A percentile compares a stretch with the other conserved stretches of the same genome.
These are phyloP conservation scores for Sarcophaga peregrina DNA, from an alignment of 1,140 invertebrate species.

Conservation along the genomic window DNA sequence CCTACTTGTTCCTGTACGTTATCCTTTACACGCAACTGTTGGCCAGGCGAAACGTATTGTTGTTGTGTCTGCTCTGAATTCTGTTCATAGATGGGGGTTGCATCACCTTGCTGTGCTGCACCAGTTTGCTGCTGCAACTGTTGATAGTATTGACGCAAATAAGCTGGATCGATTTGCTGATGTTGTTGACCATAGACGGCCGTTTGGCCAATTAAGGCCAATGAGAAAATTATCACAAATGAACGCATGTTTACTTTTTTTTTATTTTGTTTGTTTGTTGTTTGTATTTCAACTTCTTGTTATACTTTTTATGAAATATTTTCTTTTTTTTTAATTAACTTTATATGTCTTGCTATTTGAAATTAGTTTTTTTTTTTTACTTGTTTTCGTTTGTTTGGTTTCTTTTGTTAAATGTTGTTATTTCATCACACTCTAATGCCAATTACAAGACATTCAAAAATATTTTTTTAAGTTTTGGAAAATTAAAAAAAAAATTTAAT, in stretches of 20 bases:
- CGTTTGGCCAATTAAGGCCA: conserved; percentile 29
- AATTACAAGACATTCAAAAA: neutral
- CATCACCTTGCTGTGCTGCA: conserved; percentile 50
- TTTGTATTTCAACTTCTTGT: neutral
- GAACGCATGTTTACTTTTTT: conserved; percentile 24
- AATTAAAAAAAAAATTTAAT: too few species aligned
- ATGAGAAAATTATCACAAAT: conserved; percentile 36
- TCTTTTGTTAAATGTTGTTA: neutral
- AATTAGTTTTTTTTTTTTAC: neutral
- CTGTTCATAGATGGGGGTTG: conserved; percentile 64
- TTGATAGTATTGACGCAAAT: conserved; percentile 63
- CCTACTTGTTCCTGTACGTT: conserved; percentile 61
- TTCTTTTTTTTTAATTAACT: neutral
- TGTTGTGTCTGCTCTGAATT: conserved; percentile 64
- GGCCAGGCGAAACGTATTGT: conserved; percentile 60
- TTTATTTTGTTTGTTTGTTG: neutral
- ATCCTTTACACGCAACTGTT: conserved; percentile 62
- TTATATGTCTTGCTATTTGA: too few species aligned
- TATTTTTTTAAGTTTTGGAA: too few species aligned
- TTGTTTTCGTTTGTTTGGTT: neutral
- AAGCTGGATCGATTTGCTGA: conserved; percentile 64
- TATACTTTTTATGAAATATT: neutral
- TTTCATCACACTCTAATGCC: neutral
- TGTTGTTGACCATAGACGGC: conserved; percentile 47
- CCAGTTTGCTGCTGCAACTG: conserved; percentile 57